A percentile compares a stretch with the other conserved stretches of the same genome.
phyloP scores from a whole-genome alignment of 2,113 vertebrate species.

The Odobenus rosmarus region DNA sequence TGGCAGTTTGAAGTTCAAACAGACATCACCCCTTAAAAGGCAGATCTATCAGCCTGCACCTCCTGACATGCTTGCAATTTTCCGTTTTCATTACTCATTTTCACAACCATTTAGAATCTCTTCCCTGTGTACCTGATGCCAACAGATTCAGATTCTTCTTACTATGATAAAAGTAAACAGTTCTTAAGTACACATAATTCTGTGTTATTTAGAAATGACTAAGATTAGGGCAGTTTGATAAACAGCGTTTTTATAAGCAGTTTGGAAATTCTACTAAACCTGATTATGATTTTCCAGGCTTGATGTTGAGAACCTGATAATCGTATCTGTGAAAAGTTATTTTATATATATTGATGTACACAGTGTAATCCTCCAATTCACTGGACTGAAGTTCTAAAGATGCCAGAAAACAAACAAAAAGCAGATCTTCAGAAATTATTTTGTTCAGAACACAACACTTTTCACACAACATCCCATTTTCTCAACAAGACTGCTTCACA shows the following conservation, averaged over 20 bases:
- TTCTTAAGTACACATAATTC: neutral
- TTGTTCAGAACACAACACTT: neutral
- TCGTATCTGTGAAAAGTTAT: neutral
- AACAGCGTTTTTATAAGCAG: neutral
- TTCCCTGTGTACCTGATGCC: neutral
- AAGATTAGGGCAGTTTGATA: neutral
- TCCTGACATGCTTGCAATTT: neutral
- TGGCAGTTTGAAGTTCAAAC: neutral
- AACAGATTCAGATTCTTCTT: neutral
- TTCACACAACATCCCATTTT: neutral
- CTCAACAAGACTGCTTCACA: neutral
- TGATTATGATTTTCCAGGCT: neutral
- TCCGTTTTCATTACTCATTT: neutral
- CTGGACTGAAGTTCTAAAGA: neutral
- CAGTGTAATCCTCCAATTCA: neutral
- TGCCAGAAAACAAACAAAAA: neutral
- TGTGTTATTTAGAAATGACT: neutral
- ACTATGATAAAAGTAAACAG: neutral
- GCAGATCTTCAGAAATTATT: neutral
- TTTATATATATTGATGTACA: neutral
- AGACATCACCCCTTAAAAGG: neutral
- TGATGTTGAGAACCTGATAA: neutral
- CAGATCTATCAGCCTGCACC: neutral
- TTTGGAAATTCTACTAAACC: slow-evolving; percentile 13
- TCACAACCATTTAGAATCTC: neutral